Evolutionary conservation across 2,113 vertebrate species (phyloP), one percentile per base, ranked within the genome.

Genomic region (Cynocephalus volans): DNA sequence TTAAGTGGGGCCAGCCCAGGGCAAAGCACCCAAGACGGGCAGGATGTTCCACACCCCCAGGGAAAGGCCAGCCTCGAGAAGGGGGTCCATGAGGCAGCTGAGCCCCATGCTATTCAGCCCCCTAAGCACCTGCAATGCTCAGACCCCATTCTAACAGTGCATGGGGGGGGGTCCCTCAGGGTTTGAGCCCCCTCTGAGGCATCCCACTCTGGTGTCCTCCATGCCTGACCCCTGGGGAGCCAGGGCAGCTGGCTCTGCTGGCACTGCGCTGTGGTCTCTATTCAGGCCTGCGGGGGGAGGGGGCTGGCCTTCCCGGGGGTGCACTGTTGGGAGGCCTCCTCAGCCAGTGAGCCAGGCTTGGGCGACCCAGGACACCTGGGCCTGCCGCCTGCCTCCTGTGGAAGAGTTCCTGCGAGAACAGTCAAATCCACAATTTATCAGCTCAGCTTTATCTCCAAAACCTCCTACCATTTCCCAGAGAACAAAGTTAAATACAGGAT

Each of bases 401-500:
- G 3, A 28, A 36, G 77, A 48, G 26, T 65, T 73, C 45, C 26
- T 41, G 60, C 6, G 19, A 73, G 73, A 80, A 93, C 33, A 1
- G 73, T 48, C 79, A 96, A 90, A 96, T 97, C 97, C 93, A 82
- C 8, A 17, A 48, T 41, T 96, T 95, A 96, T 97, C 97, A 64
- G 93, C 92, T 96, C 90, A 90, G 95, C 89, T 86, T 95, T 93
- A 96, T 96, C 97, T 97, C 79, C 87, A 83, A 96, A 97, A 89
- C 94, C 88, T 81, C 96, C 97, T 65, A 54, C 92, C 67, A 67
- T 91, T 97, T 97, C 95, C 92, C 89, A 36, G 96, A 97, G 87
- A 97, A 92, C 92, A 93, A 95, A 96, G 97, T 96, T 96, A 96
- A 97, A 96, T 91, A 76, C 69, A 65, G 97, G 94, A 93, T 96